Conservation (phyloP, 2,888 invertebrate genomes). For the Troglohyphantes excavatus region DNA sequence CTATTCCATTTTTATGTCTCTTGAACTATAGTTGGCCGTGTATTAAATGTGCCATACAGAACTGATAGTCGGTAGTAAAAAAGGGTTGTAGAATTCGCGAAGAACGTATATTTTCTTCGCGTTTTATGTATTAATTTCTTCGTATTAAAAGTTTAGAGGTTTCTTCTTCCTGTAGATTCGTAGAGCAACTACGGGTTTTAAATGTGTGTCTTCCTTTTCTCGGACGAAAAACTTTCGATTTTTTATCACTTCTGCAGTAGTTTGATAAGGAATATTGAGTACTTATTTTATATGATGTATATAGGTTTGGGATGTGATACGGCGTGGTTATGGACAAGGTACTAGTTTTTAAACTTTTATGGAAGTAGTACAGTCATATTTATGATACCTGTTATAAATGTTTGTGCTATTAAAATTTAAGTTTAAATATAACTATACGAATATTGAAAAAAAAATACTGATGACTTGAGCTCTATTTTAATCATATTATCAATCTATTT, state of each 20-base stretch:
- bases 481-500: no score
- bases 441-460: no score
- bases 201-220: constrained; percentile 24
- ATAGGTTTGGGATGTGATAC: no score
- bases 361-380: no score
- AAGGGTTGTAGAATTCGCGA: not conserved
- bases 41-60: constrained; percentile 47
- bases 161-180: not conserved
- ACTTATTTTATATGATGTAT: no score
- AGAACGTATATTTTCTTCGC: not conserved
- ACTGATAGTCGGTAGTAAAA: constrained; percentile 25
- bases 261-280: constrained; percentile 11
- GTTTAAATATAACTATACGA: no score
- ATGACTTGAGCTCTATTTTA: no score
- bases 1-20: constrained; percentile 68
- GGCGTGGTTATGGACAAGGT: no score
- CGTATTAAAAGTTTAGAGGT: constrained; percentile 20
- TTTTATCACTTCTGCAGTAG: not conserved
- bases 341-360: no score
- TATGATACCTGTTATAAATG: no score
- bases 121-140: constrained; percentile 63
- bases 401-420: no score
- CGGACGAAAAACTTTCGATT: constrained; percentile 15
- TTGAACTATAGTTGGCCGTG: constrained; percentile 25
- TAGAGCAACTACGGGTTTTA: not conserved